Evolutionary conservation across 2,888 invertebrate species (phyloP).

Genomic region (Athripsodes cinereus): DNA sequence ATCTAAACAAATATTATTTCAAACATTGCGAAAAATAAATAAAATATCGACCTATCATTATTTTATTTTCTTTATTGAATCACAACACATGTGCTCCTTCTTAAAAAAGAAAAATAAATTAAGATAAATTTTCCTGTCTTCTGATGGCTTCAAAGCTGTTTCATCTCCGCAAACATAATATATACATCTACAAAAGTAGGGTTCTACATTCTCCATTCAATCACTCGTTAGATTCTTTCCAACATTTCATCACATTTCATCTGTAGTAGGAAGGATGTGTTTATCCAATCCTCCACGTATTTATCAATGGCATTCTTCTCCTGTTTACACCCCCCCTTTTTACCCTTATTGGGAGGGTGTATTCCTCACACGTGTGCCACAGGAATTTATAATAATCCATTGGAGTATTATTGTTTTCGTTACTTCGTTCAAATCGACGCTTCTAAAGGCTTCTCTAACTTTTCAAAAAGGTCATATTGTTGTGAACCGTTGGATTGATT

Average conservation of each 20-base stretch:
- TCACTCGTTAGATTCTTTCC: neutral
- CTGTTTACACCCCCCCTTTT: conserved; percentile 24
- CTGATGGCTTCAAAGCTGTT: too few species aligned
- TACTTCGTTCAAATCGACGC: conserved; percentile 15
- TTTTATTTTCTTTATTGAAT: too few species aligned
- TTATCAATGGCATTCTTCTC: conserved; percentile 16
- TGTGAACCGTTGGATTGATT: neutral
- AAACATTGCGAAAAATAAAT: too few species aligned
- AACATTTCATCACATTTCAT: conserved; percentile 8
- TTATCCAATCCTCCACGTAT: conserved; percentile 6
- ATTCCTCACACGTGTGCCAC: conserved; percentile 11
- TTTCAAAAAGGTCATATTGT: conserved; percentile 5
- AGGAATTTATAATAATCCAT: conserved; percentile 26
- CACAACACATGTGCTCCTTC: too few species aligned
- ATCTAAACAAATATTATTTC: too few species aligned
- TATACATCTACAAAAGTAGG: too few species aligned
- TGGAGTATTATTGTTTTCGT: conserved; percentile 24
- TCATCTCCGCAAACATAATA: too few species aligned
- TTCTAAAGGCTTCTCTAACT: conserved; percentile 7
- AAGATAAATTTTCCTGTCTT: too few species aligned
- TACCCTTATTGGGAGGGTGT: neutral
- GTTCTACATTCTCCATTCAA: too few species aligned
- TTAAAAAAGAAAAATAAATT: too few species aligned
- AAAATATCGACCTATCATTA: too few species aligned
- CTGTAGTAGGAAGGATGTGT: conserved; percentile 6